phyloP scores from a whole-genome alignment of 1,140 invertebrate genomes.

The Coenobita brevimanus region DNA sequence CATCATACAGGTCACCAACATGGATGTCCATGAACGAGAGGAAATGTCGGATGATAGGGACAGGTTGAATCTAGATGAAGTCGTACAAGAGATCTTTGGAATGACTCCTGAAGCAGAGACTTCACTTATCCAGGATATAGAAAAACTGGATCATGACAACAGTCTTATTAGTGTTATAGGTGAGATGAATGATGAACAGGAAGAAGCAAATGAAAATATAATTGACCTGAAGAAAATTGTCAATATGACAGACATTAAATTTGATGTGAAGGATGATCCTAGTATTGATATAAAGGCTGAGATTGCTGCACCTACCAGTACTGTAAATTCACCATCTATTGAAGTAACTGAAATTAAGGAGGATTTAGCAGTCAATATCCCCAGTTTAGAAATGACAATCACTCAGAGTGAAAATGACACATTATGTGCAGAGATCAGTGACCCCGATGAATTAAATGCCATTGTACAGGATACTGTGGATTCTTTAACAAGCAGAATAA shows the following conservation, averaged over 20 bases:
- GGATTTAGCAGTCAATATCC: conserved; percentile 4
- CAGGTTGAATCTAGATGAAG: conserved; percentile 40
- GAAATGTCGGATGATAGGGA: neutral
- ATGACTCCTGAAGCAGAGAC: neutral
- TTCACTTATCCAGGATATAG: conserved; percentile 40
- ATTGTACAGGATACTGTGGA: conserved; percentile 9
- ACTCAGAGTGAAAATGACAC: conserved; percentile 45
- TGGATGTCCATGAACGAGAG: neutral
- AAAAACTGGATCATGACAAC: conserved; percentile 19
- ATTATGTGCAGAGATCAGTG: conserved; percentile 38
- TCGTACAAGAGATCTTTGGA: conserved; percentile 55
- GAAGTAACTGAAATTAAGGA: conserved; percentile 42
- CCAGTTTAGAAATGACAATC: conserved; percentile 39
- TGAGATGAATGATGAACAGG: conserved; percentile 15
- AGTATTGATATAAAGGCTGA: neutral
- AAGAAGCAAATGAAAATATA: neutral
- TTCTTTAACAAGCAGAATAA: neutral
- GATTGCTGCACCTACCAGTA: neutral
- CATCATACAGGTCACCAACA: conserved; percentile 47
- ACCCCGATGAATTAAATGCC: conserved; percentile 22
- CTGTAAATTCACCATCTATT: conserved; percentile 25
- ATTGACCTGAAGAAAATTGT: conserved; percentile 5
- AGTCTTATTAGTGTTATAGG: conserved; percentile 46
- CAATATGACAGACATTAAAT: neutral
- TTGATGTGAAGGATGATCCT: neutral